A percentile compares a stretch with the other conserved stretches of the same genome.
Evolutionary conservation across 2,113 vertebrate species (phyloP).

Genomic region (Psammodynastes pulverulentus): DNA sequence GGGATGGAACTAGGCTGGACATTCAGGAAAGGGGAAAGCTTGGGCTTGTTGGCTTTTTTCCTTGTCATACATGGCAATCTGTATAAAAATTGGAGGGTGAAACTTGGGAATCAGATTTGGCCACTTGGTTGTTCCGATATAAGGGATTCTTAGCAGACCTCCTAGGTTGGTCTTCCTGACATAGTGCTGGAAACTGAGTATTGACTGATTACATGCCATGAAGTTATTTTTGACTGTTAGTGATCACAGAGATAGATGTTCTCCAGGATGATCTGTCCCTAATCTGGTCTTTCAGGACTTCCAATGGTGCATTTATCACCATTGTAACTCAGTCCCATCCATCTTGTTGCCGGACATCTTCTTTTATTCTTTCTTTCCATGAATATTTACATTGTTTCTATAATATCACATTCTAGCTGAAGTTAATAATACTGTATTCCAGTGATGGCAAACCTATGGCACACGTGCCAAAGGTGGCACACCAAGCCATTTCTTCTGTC

Average conservation of each 20-base stretch:
- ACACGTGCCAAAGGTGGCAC: too few species aligned
- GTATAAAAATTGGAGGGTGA: neutral
- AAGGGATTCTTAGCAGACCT: neutral
- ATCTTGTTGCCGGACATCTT: neutral
- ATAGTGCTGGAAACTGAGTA: neutral
- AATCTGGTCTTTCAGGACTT: neutral
- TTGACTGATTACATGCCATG: neutral
- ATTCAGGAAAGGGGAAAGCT: neutral
- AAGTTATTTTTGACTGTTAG: neutral
- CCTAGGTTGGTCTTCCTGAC: neutral
- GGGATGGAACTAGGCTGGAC: too few species aligned
- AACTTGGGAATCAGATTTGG: neutral
- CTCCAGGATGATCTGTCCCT: neutral
- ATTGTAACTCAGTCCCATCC: neutral
- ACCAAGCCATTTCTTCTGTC: too few species aligned
- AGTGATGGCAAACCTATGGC: too few species aligned
- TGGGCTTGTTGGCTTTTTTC: neutral
- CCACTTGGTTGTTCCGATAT: neutral
- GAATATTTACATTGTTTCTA: neutral
- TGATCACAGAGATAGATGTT: neutral
- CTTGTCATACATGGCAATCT: neutral
- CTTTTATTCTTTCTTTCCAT: neutral
- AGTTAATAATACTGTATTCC: neutral
- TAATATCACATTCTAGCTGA: neutral
- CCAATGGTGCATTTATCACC: neutral